Evolutionary conservation across 2,888 invertebrate species (phyloP).

Genomic region (Tridacna gigas): DNA sequence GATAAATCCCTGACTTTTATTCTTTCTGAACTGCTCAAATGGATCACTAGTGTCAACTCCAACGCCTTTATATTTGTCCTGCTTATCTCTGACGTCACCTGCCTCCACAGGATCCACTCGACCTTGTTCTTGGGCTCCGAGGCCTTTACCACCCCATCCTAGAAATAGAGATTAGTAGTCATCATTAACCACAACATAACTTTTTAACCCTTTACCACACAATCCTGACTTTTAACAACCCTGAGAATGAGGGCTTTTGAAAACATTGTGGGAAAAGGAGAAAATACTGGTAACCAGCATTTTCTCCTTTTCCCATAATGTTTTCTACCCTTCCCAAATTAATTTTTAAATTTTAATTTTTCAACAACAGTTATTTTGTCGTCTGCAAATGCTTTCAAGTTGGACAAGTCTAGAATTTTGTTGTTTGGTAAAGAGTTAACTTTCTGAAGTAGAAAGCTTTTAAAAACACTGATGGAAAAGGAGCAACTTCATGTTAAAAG

Average conservation of each 20-base stretch:
- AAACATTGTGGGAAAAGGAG: neutral
- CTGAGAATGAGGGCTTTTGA: neutral
- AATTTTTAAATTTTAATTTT: too few species aligned
- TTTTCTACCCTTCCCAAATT: neutral
- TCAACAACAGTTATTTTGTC: too few species aligned
- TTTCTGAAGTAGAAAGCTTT: too few species aligned
- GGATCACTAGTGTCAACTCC: constrained; percentile 95
- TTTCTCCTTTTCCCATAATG: neutral
- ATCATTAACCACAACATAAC: neutral
- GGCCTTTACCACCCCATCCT: constrained; percentile 96
- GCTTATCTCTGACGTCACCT: constrained; percentile 93
- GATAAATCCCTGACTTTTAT: constrained; percentile 83
- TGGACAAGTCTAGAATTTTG: too few species aligned
- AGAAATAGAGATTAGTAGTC: constrained; percentile 5
- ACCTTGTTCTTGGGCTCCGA: constrained; percentile 97
- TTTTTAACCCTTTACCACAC: neutral
- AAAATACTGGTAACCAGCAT: neutral
- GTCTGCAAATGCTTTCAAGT: too few species aligned
- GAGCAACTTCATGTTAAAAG: too few species aligned
- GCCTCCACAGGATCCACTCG: constrained; percentile 97
- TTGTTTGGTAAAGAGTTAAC: too few species aligned
- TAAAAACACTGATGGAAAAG: too few species aligned
- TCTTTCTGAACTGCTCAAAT: constrained; percentile 97
- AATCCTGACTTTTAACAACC: neutral
- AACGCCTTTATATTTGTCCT: constrained; percentile 97